A percentile compares a stretch with the other conserved stretches of the same genome.
Evolutionary conservation across 2,888 invertebrate genomes (phyloP).

Genomic region (Rhingia rostrata): DNA sequence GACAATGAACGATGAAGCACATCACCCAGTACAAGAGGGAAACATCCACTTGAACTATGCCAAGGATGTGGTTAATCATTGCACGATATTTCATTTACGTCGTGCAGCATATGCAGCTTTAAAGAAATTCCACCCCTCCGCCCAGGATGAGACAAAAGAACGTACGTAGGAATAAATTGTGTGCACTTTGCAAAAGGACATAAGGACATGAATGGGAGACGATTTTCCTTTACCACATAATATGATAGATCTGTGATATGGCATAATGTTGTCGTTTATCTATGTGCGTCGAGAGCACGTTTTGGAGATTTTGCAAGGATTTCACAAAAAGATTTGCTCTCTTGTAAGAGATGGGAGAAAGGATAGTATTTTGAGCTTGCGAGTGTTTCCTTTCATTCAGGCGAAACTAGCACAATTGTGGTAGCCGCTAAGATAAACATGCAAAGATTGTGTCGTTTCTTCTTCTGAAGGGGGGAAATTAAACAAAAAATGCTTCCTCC

Average conservation of each 20-base stretch:
- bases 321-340: conserved; percentile 20
- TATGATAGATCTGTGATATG: conserved; percentile 68
- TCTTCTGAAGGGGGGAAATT: neutral
- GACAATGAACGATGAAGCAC: conserved; percentile 49
- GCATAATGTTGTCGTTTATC: conserved; percentile 71
- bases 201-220: conserved; percentile 60
- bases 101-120: conserved; percentile 51
- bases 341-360: conserved; percentile 27
- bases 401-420: conserved; percentile 34
- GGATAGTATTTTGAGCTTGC: conserved; percentile 35
- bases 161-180: conserved; percentile 15
- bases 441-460: conserved; percentile 23
- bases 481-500: neutral
- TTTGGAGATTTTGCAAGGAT: conserved; percentile 61
- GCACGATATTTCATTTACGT: conserved; percentile 72
- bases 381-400: neutral
- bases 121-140: conserved; percentile 26
- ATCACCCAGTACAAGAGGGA: conserved; percentile 60
- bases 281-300: conserved; percentile 67
- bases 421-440: conserved; percentile 21
- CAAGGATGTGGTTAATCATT: conserved; percentile 74
- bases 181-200: conserved; percentile 55
- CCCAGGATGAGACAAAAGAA: neutral
- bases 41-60: conserved; percentile 72
- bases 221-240: conserved; percentile 58